These are phyloP conservation scores for Pachypanchax playfairii DNA, from an alignment of 2,113 vertebrate species.

Conservation along the genomic window DNA sequence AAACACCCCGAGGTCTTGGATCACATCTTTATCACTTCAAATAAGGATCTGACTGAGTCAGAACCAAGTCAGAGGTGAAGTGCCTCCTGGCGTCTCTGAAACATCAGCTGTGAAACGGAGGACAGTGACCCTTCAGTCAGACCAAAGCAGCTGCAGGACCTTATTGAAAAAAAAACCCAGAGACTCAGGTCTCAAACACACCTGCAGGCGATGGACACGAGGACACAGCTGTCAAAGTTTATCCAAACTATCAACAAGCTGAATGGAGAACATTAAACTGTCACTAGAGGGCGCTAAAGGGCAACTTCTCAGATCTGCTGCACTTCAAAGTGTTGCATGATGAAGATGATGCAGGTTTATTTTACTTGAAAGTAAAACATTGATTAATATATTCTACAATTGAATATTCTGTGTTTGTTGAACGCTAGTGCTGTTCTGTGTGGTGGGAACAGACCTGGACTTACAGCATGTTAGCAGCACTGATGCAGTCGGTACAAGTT, in stretches of 20 bases:
- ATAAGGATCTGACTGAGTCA: conserved; percentile 7
- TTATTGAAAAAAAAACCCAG: conserved; percentile 10
- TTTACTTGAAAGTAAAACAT: too few species aligned
- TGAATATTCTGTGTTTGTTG: too few species aligned
- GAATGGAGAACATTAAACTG: conserved; percentile 31
- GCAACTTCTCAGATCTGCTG: conserved; percentile 39
- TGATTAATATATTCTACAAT: too few species aligned
- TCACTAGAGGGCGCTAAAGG: conserved; percentile 69
- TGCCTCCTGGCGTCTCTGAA: conserved; percentile 4
- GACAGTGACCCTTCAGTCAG: conserved; percentile 15
- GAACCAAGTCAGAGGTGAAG: conserved; percentile 4
- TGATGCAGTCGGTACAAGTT: too few species aligned
- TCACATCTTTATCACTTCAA: conserved; percentile 17
- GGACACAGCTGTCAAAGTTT: too few species aligned
- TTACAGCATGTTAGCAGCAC: background rate
- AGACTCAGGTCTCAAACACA: conserved; percentile 43
- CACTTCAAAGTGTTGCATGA: too few species aligned
- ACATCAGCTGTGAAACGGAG: conserved; percentile 21
- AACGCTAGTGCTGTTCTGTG: background rate
- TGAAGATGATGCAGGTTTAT: too few species aligned
- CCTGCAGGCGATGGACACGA: conserved; percentile 26
- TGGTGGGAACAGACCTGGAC: too few species aligned
- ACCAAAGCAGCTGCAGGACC: conserved; percentile 31
- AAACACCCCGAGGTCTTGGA: conserved; percentile 10
- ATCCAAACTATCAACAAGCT: too few species aligned